A percentile compares a stretch with the other conserved stretches of the same genome.
phyloP scores from a whole-genome alignment of 2,113 vertebrate species.

The Hemibagrus wyckioides region DNA sequence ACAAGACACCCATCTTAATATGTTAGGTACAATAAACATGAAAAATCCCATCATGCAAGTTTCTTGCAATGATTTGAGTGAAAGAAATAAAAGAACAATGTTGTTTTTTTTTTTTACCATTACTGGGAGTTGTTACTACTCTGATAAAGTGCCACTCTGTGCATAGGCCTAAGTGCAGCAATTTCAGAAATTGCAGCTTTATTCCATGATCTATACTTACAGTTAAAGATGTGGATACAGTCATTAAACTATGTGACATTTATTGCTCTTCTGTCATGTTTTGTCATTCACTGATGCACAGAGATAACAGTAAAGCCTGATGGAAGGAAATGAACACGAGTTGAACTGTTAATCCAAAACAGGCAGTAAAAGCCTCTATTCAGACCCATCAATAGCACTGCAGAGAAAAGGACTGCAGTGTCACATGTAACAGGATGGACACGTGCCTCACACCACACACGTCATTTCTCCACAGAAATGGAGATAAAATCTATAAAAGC shows the following conservation, averaged over 20 bases:
- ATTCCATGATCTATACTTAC: neutral
- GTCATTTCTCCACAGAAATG: constrained; percentile 50
- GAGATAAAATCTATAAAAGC: constrained; percentile 41
- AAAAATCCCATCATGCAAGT: neutral
- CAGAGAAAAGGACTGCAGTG: neutral
- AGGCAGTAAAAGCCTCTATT: constrained; percentile 24
- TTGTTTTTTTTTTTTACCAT: neutral
- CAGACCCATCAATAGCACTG: constrained; percentile 21
- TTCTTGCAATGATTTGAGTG: neutral
- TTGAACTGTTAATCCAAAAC: constrained; percentile 15
- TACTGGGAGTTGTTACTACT: neutral
- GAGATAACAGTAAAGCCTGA: neutral
- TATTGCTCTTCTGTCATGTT: constrained; percentile 6
- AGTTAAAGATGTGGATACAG: neutral
- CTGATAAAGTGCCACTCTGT: neutral
- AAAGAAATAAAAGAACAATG: neutral
- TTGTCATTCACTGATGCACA: neutral
- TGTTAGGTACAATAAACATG: neutral
- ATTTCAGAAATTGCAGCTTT: neutral
- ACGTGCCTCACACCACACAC: constrained; percentile 52
- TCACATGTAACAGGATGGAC: constrained; percentile 37
- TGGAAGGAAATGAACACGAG: constrained; percentile 10
- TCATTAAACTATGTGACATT: neutral
- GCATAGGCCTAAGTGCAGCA: neutral
- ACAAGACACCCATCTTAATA: neutral